Percentiles rank a stretch among this genome's conserved stretches.
Conservation (phyloP, 1,140 invertebrate genomes). For the Hypothenemus hampei region DNA sequence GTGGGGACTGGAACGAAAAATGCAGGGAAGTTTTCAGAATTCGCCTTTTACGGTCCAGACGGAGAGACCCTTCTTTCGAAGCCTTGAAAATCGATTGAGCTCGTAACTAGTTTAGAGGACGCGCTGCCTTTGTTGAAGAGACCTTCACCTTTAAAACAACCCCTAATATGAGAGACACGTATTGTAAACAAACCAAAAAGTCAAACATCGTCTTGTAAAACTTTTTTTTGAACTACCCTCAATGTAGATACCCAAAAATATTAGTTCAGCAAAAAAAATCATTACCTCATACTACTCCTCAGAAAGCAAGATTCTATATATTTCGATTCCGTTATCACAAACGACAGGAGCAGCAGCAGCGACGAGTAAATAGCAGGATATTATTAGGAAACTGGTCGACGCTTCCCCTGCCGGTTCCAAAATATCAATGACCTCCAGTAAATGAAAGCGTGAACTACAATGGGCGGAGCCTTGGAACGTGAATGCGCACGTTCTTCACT, state of each 20-base stretch:
- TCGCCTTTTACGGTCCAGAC: background rate
- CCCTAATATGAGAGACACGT: too few relatives aligned
- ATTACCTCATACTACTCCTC: too few relatives aligned
- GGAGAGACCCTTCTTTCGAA: background rate
- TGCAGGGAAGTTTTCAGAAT: background rate
- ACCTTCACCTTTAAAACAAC: background rate
- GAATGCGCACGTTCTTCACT: background rate
- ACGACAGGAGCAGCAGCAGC: too few relatives aligned
- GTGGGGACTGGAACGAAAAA: background rate
- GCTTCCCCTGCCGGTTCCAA: constrained; percentile 12
- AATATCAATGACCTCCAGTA: constrained; percentile 24
- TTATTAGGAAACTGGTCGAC: background rate
- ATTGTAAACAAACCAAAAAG: too few relatives aligned
- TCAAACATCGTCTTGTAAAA: too few relatives aligned
- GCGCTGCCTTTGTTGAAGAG: background rate
- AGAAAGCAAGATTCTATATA: too few relatives aligned
- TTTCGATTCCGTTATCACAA: too few relatives aligned
- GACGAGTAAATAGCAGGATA: background rate
- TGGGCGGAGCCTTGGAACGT: constrained; percentile 8
- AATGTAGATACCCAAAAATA: too few relatives aligned
- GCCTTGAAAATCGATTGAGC: background rate
- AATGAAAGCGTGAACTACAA: constrained; percentile 2
- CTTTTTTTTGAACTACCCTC: too few relatives aligned
- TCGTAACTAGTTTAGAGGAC: background rate
- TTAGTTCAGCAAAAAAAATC: too few relatives aligned